Percentiles rank a stretch among this genome's conserved stretches.
These are phyloP conservation scores for Rhinogobio ventralis DNA, from an alignment of 2,797 vertebrate species.

Conservation along the genomic window DNA sequence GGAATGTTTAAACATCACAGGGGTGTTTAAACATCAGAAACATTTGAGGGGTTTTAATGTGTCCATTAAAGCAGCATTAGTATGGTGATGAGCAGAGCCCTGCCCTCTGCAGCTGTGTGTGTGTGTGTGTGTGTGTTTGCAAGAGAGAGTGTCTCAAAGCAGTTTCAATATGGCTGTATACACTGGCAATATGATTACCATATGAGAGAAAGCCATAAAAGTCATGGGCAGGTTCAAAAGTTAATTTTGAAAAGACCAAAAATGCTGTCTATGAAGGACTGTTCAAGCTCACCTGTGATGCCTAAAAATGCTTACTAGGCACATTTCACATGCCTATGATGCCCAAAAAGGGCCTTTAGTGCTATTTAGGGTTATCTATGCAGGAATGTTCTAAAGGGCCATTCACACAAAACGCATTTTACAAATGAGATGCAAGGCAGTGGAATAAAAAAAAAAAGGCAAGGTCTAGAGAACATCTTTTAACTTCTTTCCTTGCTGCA, in stretches of 20 bases:
- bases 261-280: slow-evolving; percentile 3
- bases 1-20: slow-evolving; percentile 18
- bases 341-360: background rate
- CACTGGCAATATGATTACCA: background rate
- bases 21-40: slow-evolving; percentile 65
- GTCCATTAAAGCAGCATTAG: slow-evolving; percentile 68
- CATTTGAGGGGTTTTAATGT: slow-evolving; percentile 62
- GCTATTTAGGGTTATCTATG: background rate
- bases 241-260: background rate
- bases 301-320: background rate
- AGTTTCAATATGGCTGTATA: slow-evolving; percentile 12
- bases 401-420: background rate
- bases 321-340: background rate
- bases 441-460: background rate
- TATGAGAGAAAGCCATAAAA: slow-evolving; percentile 7
- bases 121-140: slow-evolving; percentile 13
- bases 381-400: background rate
- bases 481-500: background rate
- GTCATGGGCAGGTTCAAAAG: background rate
- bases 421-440: background rate
- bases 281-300: background rate
- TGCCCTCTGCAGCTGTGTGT: slow-evolving; percentile 48
- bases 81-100: slow-evolving; percentile 67
- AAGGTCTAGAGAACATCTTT: background rate
- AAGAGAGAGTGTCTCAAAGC: slow-evolving; percentile 10